Evolutionary conservation across 2,888 invertebrate genomes (phyloP), one percentile per base, ranked within the genome.

Genomic region (Melanostoma mellinum): DNA sequence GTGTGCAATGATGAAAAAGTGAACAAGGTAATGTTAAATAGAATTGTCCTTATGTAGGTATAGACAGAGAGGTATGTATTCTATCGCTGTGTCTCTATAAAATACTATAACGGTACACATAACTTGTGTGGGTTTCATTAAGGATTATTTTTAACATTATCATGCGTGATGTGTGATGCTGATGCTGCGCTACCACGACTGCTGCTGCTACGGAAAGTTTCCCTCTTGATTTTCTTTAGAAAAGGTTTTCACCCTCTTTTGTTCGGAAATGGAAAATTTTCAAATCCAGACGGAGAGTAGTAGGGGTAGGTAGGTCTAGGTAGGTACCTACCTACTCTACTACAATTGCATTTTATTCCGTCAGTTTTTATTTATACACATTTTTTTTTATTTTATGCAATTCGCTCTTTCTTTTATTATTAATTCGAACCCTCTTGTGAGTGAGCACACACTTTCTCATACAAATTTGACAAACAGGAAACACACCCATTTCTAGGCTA

Each of bases 311-410:
- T 20, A 20, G n/a, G n/a, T n/a, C n/a, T n/a, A n/a, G n/a, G n/a
- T 20, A 20, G 20, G 20, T 20, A 20, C 1, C 1, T 20, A 20
- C 20, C 20, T 20, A 20, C 20, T 20, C 20, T 20, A 20, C 20
- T 65, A 58, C 65, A 74, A 84, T 74, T 79, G 75, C 67, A 74
- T 79, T 84, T 84, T 71, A 71, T 79, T 74, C 71, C 58, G 46
- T 74, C 71, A 65, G 46, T 74, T 78, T 75, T 46, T 20, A 32
- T 6, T 44, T 40, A 20, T 20, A 20, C 20, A 20, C 20, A 20
- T 35, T 35, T 61, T 74, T 35, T 40, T 32, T 67, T 46, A 10
- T 50, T 9, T 67, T 52, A 53, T 50, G 36, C 8, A 63, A 56
- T 56, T 30, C 44, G 46, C 33, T 76, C 1, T 20, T 20, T 20